Percentiles rank a stretch among this genome's conserved stretches.
Conservation (phyloP, 2,113 vertebrate genomes). For the Amphiprion percula region DNA sequence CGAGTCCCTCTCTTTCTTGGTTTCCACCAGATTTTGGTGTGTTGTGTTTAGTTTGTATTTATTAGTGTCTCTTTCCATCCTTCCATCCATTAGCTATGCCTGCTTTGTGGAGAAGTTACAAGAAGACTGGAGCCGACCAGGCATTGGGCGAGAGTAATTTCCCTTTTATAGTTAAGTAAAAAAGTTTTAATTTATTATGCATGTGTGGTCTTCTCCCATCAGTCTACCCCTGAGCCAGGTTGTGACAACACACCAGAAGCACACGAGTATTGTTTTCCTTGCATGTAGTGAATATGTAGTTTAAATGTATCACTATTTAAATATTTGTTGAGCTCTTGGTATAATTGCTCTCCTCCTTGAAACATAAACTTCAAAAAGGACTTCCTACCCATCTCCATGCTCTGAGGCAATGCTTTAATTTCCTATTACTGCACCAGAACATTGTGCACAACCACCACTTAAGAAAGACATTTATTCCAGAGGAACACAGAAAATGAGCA, state of each 20-base stretch:
- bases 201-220: background rate
- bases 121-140: too few relatives aligned
- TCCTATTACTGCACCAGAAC: conserved; percentile 55
- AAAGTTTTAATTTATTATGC: background rate
- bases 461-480: conserved; percentile 33
- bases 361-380: conserved; percentile 61
- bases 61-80: too few relatives aligned
- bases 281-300: conserved; percentile 3
- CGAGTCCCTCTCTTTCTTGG: background rate
- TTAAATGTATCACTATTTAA: conserved; percentile 35
- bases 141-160: too few relatives aligned
- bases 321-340: conserved; percentile 47
- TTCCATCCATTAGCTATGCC: too few relatives aligned
- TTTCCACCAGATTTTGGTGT: background rate
- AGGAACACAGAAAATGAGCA: conserved; percentile 23
- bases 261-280: conserved; percentile 1
- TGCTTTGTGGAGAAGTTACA: too few relatives aligned
- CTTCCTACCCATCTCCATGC: conserved; percentile 23
- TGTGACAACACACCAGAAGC: background rate
- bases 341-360: conserved; percentile 38
- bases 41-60: background rate
- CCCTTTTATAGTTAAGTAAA: too few relatives aligned
- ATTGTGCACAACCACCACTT: conserved; percentile 53
- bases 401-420: conserved; percentile 65
- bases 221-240: background rate